Evolutionary conservation across 2,888 invertebrate species (phyloP), one percentile per base, ranked within the genome.

Genomic region (Sminthurides aquaticus): DNA sequence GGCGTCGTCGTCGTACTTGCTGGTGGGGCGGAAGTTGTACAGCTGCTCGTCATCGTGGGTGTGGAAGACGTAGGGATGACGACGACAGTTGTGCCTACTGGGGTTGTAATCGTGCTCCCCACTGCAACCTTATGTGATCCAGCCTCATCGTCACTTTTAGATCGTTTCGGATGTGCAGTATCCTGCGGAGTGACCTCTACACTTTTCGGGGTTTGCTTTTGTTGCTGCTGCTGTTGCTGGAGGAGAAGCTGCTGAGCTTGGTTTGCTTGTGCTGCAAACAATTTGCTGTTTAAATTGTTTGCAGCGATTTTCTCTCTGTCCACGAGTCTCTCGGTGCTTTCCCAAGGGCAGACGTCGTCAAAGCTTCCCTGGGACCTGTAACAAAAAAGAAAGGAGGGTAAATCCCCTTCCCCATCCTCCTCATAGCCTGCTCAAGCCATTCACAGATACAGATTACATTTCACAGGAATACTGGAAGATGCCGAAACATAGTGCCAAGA

Each of bases 261-360:
- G 43, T 18, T 43, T 43, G 43, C 8, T 18, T 43, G 8, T 43
- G 43, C 18, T 43, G 43, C 18, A 25, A 58, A 27, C 29, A n/a
- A 34, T 22, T 58, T 34, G 28, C 15, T 18, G 5, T 22, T 28
- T n/a, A n/a, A n/a, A n/a, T n/a, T n/a, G n/a, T n/a, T n/a, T 24
- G 15, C 3, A 24, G 24, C 27, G 3, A 43, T n/a, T 48, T 62
- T 62, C 24, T 63, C 60, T 59, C 67, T 71, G n/a, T 69, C 69
- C 24, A 69, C 70, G 66, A 74, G 68, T 57, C 68, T 70, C 56
- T 71, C 71, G 68, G 70, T 69, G 52, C 70, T 74, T 63, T 74
- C 74, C 74, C 74, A 74, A 5, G 74, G 74, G 59, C 74, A 74
- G 2, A 74, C 74, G 29, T 74, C 74, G 54, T 74, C 74, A 56